These are phyloP conservation scores for Hybos culiciformis DNA, from an alignment of 2,888 invertebrate species.

Conservation along the genomic window DNA sequence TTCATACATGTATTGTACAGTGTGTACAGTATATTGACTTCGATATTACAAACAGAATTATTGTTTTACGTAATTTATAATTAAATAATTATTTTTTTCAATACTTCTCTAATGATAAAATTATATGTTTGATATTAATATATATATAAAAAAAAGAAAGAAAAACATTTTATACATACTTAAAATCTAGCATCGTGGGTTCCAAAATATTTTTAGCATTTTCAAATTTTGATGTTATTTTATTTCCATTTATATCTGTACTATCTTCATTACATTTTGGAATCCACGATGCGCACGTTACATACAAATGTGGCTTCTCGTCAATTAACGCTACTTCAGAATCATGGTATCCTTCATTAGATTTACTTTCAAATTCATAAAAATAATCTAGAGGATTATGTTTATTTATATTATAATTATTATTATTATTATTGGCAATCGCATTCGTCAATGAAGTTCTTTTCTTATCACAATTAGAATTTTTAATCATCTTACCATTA, in stretches of 20 bases:
- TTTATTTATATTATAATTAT: neutral
- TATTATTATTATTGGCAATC: neutral
- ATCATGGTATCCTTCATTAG: constrained; percentile 7
- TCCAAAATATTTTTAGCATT: constrained; percentile 26
- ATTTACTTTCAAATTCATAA: constrained; percentile 15
- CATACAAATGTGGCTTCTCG: constrained; percentile 48
- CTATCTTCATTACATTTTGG: constrained; percentile 43
- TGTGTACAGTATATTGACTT: no score
- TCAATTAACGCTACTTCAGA: constrained; percentile 13
- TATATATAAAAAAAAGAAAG: constrained; percentile 3
- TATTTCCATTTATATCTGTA: neutral
- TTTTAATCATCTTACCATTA: no score
- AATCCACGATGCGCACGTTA: constrained; percentile 60
- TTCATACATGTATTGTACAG: no score
- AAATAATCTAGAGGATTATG: constrained; percentile 13
- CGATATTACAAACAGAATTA: no score
- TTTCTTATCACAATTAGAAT: neutral
- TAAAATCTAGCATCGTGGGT: constrained; percentile 31
- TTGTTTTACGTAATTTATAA: no score
- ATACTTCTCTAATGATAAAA: no score
- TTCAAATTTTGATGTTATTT: neutral
- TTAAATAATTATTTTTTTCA: no score
- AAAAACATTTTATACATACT: constrained; percentile 23
- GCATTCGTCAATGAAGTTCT: neutral
- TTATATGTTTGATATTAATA: no score